Conservation (phyloP, 2,888 invertebrate species). For the Malacosoma neustria region DNA sequence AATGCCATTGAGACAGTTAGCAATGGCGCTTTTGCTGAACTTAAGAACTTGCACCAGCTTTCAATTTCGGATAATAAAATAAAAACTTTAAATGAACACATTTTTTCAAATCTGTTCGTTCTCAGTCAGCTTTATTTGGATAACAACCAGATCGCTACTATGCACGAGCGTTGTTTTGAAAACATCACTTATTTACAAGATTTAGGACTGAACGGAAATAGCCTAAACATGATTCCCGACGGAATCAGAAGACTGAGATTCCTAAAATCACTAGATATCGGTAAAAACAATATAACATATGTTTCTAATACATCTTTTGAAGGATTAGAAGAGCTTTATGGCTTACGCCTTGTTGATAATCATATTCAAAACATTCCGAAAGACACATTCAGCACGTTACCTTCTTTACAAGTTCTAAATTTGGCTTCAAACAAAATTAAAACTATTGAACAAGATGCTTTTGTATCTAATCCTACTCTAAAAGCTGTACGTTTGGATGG, state of each 20-base stretch:
- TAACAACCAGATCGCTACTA: conserved; percentile 79
- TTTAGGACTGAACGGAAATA: conserved; percentile 83
- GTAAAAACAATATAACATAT: conserved; percentile 83
- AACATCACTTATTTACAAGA: conserved; percentile 87
- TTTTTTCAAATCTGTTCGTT: conserved; percentile 83
- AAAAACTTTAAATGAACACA: conserved; percentile 77
- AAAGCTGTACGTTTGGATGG: conserved; percentile 85
- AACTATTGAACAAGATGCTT: conserved; percentile 84
- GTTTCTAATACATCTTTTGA: conserved; percentile 84
- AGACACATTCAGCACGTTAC: conserved; percentile 82
- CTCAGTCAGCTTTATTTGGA: conserved; percentile 83
- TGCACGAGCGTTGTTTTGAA: conserved; percentile 81
- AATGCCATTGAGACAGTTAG: conserved; percentile 81
- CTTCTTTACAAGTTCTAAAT: conserved; percentile 84
- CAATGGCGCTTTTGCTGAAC: conserved; percentile 82
- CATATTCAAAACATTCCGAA: conserved; percentile 82
- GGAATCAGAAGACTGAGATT: conserved; percentile 79
- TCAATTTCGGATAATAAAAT: conserved; percentile 83
- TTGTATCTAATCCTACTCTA: conserved; percentile 81
- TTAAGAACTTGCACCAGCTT: conserved; percentile 84
- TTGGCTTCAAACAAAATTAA: conserved; percentile 86
- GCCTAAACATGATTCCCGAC: conserved; percentile 77
- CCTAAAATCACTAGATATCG: conserved; percentile 85
- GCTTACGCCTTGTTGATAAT: conserved; percentile 86
- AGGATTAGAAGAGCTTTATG: conserved; percentile 83